Percentiles rank a stretch among this genome's conserved stretches.
Evolutionary conservation across 2,888 invertebrate species (phyloP).

Genomic region (Ophion obscuratus): DNA sequence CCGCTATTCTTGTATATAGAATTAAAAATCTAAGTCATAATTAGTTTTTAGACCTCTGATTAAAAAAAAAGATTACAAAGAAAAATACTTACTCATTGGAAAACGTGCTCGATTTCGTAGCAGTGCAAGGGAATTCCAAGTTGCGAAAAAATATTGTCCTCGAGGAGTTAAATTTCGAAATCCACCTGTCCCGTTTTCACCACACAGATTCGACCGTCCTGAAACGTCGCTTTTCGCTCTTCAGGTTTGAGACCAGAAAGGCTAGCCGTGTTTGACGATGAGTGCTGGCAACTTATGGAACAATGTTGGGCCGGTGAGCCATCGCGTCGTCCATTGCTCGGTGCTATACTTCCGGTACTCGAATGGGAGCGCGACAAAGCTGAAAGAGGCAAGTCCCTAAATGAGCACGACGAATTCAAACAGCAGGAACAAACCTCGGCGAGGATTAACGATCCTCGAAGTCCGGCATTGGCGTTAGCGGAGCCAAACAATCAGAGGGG

Average conservation of each 20-base stretch:
- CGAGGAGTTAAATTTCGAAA: background rate
- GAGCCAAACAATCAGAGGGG: constrained; percentile 82
- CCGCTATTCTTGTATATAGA: no score
- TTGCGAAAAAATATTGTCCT: background rate
- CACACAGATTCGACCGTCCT: background rate
- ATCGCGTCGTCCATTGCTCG: constrained; percentile 89
- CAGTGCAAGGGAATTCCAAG: background rate
- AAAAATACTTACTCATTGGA: background rate
- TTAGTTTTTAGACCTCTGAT: no score
- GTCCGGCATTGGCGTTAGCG: constrained; percentile 78
- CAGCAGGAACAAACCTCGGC: constrained; percentile 70
- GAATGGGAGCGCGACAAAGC: constrained; percentile 85
- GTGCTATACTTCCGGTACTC: constrained; percentile 90
- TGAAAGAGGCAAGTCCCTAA: constrained; percentile 78
- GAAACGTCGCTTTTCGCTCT: constrained; percentile 48
- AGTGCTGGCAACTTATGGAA: constrained; percentile 94
- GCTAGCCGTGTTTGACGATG: constrained; percentile 89
- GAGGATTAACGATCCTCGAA: constrained; percentile 69
- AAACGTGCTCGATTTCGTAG: background rate
- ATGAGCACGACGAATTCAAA: constrained; percentile 69
- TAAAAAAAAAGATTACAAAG: no score
- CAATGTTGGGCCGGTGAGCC: constrained; percentile 93
- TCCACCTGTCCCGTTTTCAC: background rate
- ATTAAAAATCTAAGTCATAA: no score
- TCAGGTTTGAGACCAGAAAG: constrained; percentile 93